phyloP scores from a whole-genome alignment of 2,113 vertebrate genomes.

The Corynorhinus townsendii region DNA sequence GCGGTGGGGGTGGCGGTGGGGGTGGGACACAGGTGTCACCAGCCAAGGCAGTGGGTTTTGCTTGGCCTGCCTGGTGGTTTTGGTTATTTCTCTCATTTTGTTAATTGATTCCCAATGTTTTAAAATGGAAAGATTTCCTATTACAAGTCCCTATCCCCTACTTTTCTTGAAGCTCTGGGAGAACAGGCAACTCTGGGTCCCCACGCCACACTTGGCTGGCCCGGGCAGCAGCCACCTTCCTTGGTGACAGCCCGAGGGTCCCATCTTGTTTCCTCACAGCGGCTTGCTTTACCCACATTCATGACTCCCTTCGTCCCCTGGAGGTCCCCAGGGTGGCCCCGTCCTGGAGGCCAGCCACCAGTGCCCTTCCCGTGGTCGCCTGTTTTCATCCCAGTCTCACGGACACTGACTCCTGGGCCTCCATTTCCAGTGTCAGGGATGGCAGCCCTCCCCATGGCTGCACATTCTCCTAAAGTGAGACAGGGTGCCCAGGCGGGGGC shows the following conservation, averaged over 20 bases:
- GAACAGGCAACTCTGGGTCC: background rate
- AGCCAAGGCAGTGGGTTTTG: background rate
- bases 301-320: background rate
- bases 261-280: background rate
- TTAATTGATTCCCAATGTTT: background rate
- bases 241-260: background rate
- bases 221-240: background rate
- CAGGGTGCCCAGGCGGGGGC: background rate
- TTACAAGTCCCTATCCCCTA: background rate
- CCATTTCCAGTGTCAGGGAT: background rate
- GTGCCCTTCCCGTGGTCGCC: background rate
- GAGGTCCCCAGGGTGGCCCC: background rate
- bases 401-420: background rate
- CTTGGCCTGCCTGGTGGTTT: background rate
- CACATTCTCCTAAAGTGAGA: background rate
- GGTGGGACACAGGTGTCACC: background rate
- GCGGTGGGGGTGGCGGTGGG: accelerated
- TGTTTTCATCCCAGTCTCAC: background rate
- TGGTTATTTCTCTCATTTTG: background rate
- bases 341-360: background rate
- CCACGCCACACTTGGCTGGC: background rate
- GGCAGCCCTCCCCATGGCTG: background rate
- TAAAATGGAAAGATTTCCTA: background rate
- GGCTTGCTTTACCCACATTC: background rate
- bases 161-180: background rate